Conservation (phyloP, 2,113 vertebrate genomes). For the Sylvietta virens region DNA sequence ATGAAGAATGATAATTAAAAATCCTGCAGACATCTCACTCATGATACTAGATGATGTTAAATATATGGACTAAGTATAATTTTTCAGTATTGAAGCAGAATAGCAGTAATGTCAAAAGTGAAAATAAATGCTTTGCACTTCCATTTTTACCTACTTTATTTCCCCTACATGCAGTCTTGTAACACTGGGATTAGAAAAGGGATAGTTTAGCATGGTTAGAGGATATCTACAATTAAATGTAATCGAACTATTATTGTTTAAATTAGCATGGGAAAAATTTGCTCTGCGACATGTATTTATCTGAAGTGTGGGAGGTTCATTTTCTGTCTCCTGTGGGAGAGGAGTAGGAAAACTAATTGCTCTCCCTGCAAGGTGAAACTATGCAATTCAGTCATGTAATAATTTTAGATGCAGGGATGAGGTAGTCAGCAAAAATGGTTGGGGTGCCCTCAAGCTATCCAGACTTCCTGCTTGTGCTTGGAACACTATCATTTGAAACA, state of each 20-base stretch:
- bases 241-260: neutral
- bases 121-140: neutral
- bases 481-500: neutral
- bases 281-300: neutral
- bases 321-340: neutral
- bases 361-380: slow-evolving; percentile 50
- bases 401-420: slow-evolving; percentile 31
- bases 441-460: slow-evolving; percentile 32
- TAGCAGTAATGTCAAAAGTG: neutral
- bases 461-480: neutral
- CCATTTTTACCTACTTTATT: neutral
- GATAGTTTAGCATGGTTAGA: neutral
- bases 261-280: neutral
- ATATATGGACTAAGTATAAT: neutral
- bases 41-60: neutral
- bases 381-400: slow-evolving; percentile 23
- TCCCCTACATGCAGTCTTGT: neutral
- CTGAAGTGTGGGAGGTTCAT: slow-evolving; percentile 14
- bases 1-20: slow-evolving; percentile 55
- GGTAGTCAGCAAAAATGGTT: slow-evolving; percentile 39
- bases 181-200: neutral
- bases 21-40: neutral
- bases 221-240: neutral
- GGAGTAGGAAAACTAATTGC: neutral
- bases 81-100: neutral